A percentile compares a stretch with the other conserved stretches of the same genome.
Evolutionary conservation across 2,888 invertebrate genomes (phyloP).

Genomic region (Ephialtes manifestator): DNA sequence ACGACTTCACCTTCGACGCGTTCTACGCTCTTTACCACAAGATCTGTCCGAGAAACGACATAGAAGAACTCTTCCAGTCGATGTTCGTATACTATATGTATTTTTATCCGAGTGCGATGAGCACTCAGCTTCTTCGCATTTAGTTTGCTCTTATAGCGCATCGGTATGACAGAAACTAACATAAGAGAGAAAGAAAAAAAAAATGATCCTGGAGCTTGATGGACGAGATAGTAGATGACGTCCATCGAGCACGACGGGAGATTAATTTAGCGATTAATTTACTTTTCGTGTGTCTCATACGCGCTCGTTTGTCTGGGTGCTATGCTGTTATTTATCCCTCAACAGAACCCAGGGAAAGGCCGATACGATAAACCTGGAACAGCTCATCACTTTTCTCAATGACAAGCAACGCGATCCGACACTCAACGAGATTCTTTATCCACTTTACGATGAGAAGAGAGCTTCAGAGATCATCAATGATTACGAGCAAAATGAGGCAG

Average conservation of each 20-base stretch:
- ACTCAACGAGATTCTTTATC: constrained; percentile 99
- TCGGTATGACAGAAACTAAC: not conserved
- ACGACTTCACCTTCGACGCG: constrained; percentile 98
- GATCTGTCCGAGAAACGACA: constrained; percentile 99
- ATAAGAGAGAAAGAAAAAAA: not conserved
- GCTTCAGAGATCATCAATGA: constrained; percentile 97
- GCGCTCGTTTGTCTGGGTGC: constrained; percentile 1
- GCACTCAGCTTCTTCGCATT: not conserved
- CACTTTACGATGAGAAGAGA: constrained; percentile 97
- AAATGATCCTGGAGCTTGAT: not conserved
- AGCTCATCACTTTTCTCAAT: constrained; percentile 97
- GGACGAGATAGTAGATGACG: not conserved
- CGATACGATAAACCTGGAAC: constrained; percentile 94
- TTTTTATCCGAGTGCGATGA: constrained; percentile 30
- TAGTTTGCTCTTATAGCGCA: not conserved
- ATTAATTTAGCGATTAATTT: constrained; percentile 45
- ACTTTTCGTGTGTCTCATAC: constrained; percentile 32
- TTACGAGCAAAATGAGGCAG: constrained; percentile 95
- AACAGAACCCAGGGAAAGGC: constrained; percentile 95
- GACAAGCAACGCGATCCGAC: constrained; percentile 99
- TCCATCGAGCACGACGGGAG: constrained; percentile 13
- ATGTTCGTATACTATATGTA: constrained; percentile 90
- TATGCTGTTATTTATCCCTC: not conserved
- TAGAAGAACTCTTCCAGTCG: constrained; percentile 98
- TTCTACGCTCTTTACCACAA: constrained; percentile 99